Evolutionary conservation across 2,888 invertebrate species (phyloP), one percentile per base, ranked within the genome.

Genomic region (Brachypterus glaber): DNA sequence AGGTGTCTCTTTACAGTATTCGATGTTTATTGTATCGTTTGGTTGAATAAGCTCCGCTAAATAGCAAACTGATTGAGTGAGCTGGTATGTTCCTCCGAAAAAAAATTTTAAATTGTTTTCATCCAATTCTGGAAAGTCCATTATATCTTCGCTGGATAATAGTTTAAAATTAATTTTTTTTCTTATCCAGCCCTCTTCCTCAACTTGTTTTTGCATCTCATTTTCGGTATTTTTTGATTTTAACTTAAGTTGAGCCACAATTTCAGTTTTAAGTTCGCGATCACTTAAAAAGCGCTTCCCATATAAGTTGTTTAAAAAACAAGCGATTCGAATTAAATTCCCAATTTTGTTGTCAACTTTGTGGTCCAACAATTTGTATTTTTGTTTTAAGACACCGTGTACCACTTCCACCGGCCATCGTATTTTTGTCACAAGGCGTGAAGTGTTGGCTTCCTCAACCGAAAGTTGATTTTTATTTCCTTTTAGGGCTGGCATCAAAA

Each of bases 401-500:
- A 51, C 36, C 1, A 47, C 46, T 37, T 52, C 47, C 3, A 45
- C 45, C 8, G 41, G 35, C 45, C 44, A 44, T 17, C 44, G 17
- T 8, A 44, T 38, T 45, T 49, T 51, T 3, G 49, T 52, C 1
- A 50, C 51, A n/a, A 35, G 45, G 16, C 49, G 29, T n/a, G 44
- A 48, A 8, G 44, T 39, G 17, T 52, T 50, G 3, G 46, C 44
- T 30, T 49, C 49, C 26, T 31, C 33, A 7, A 44, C 43, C 29
- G 49, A 39, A 26, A 53, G 33, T 11, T 50, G 49, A 16, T 37
- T 39, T 21, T 45, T 31, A 31, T 51, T 49, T 1, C 52, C 53
- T 45, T 52, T 55, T 3, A 51, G 40, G 13, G 48, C 51, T 14
- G 49, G 48, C 50, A 50, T 55, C 13, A 53, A 31, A n/a, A 50